Evolutionary conservation across 2,797 vertebrate species (phyloP).

Genomic region (Oreochromis grahami): DNA sequence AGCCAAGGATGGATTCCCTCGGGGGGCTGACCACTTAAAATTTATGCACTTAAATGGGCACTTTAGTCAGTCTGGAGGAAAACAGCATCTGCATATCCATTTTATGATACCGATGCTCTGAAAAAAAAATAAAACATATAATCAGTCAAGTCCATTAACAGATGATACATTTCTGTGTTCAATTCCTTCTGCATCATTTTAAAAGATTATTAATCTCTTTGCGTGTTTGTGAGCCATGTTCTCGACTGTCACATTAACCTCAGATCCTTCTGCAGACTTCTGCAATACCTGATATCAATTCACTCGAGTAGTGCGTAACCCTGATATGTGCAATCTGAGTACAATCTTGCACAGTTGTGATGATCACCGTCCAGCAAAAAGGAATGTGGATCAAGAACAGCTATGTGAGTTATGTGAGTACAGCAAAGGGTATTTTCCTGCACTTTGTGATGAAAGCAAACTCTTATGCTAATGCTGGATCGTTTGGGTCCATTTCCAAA

Average conservation of each 20-base stretch:
- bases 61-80: not conserved
- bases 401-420: slow-evolving; percentile 24
- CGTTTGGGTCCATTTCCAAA: slow-evolving; percentile 61
- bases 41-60: slow-evolving; percentile 12
- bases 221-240: not conserved
- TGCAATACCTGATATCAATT: not conserved
- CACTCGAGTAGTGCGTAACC: not conserved
- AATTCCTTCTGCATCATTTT: not conserved
- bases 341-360: not conserved
- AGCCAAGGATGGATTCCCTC: slow-evolving; percentile 4
- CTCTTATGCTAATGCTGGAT: slow-evolving; percentile 62
- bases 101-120: not conserved
- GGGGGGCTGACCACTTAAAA: not conserved
- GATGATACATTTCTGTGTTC: not conserved
- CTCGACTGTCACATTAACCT: not conserved
- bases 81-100: not conserved
- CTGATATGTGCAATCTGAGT: not conserved
- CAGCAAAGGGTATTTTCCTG: slow-evolving; percentile 9
- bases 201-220: not conserved
- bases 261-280: not conserved
- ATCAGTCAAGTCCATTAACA: not conserved
- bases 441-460: slow-evolving; percentile 6
- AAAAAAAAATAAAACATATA: not conserved
- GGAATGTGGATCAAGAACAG: not conserved
- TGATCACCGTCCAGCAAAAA: not conserved